Base-by-base conservation (phyloP, 2,797 vertebrate species). In the Syngnathus rostellatus region DNA sequence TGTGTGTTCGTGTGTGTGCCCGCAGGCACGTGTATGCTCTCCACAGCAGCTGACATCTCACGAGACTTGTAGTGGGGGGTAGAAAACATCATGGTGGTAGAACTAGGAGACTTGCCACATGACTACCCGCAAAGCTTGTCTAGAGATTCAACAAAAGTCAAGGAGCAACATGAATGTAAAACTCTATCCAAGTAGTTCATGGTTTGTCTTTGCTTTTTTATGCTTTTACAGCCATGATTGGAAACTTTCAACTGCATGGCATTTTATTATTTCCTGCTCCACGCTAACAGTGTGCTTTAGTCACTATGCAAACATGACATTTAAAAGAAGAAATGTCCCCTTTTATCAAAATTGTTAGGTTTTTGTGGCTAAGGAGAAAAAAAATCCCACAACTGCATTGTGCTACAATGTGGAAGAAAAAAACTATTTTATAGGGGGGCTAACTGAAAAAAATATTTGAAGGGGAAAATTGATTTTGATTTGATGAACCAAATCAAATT, bases 31-130 rank as follows among this genome's bases (percentile, higher is more conserved):
- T 57, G 69, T 72, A 64, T 54, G 31, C 14, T 16, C 12, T n/a
- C 62, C 57, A 68, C 48, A 76, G 78, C 85, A 86, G 83, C 82
- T 85, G 86, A 88, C 72, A 65, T 74, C 81, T 85, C 87, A 90
- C 78, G 54, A 85, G 85, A 87, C 82, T 63, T 12, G 2, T 23
- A 45, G 23, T 62, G 23, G 5, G 14, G 11, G 40, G 39, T n/a
- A 60, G 51, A 73, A 71, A 75, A 79, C 25, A 67, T 71, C 61
- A 53, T 12, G 7, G 21, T 66, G 25, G 14, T 61, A 19, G 1
- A 51, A 68, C 16, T 53, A 8, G 16, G 8, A 59, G 14, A 51
- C 40, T 57, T 45, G 40, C 45, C 40, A 45, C 21, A 43, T 62
- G 21, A 62, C 41, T 21, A 62, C 6, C 11, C 11, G 10, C n/a